Base-by-base conservation (phyloP, 1,140 invertebrate genomes). In the Metopolophium dirhodum region DNA sequence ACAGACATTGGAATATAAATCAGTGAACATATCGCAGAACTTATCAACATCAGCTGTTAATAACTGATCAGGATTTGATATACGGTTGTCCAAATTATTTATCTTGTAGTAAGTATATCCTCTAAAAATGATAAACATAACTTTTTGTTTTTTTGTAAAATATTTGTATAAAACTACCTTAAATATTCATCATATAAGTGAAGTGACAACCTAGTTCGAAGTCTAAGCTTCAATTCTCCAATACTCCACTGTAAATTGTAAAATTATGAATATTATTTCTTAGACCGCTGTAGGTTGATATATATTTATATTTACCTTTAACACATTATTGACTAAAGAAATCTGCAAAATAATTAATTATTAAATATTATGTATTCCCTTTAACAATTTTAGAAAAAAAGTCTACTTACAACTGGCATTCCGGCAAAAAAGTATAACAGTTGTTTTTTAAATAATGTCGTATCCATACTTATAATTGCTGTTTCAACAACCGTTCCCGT, bases 31-130 rank as follows among this genome's bases (percentile, higher is more conserved):
- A 94, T 98, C 98, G 95, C 98, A 99, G 95, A 99, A 99, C 95
- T 99, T 99, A 95, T 99, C 99, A 8, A 99, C 97, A 95, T 99
- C 99, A 26, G 98, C 98, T 14, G 99, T 99, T 82, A 99, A 92
- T 95, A 94, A 96, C 95, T 99, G 99, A 96, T 99, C 99, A 35
- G 98, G 97, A 96, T 99, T 99, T 11, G 98, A 96, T 95, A 99
- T 99, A 95, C 98, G 96, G 94, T 97, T 99, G 95, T 99, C 99
- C 94, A 99, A 96, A 96, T 99, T 99, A 94, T 97, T 98, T 97
- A 99, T 99, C 96, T 99, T 98, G 95, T 99, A 99, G 95, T 99
- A 99, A 4, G 98, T 99, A 95, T 98, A 99, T 86, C 98, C 98
- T 94, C 97, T 98, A 95, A n/a, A 96, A 96, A 94, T 94, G 94